phyloP scores from a whole-genome alignment of 2,113 vertebrate genomes.

The Rhegmatorhina hoffmannsi region DNA sequence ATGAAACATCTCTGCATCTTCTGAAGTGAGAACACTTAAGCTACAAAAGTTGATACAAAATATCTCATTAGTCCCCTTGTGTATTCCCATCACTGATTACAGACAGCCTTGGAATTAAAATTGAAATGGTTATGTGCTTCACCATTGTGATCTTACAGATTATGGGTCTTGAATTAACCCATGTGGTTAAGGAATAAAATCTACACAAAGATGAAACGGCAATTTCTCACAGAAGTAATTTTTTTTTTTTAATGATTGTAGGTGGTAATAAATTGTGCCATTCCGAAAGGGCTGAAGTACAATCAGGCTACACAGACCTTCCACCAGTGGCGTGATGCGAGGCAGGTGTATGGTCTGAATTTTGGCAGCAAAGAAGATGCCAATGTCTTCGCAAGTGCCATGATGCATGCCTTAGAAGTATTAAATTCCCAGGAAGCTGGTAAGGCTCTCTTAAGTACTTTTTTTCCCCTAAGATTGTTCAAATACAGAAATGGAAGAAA shows the following conservation, averaged over 20 bases:
- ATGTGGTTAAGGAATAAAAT: not conserved
- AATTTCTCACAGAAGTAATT: not conserved
- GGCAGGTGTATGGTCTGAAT: constrained; percentile 97
- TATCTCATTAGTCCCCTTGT: not conserved
- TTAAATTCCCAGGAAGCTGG: constrained; percentile 97
- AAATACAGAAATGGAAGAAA: not conserved
- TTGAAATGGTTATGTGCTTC: not conserved
- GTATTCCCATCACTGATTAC: not conserved
- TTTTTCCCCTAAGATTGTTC: not conserved
- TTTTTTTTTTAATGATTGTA: constrained; percentile 41
- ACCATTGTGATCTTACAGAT: not conserved
- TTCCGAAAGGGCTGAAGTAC: constrained; percentile 98
- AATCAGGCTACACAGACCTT: constrained; percentile 99
- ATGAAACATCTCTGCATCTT: accelerated
- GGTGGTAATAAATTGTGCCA: constrained; percentile 99
- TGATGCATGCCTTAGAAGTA: constrained; percentile 99
- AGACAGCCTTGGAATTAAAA: not conserved
- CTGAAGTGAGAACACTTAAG: not conserved
- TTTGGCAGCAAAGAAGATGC: constrained; percentile 99
- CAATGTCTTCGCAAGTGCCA: constrained; percentile 99
- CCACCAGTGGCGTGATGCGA: constrained; percentile 97
- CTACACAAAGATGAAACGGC: not conserved
- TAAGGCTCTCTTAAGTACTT: constrained; percentile 37
- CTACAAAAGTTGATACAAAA: not conserved
- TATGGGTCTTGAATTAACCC: not conserved